Evolutionary conservation across 2,797 vertebrate genomes (phyloP), one percentile per base, ranked within the genome.

Genomic region (Rhabdomys pumilio): DNA sequence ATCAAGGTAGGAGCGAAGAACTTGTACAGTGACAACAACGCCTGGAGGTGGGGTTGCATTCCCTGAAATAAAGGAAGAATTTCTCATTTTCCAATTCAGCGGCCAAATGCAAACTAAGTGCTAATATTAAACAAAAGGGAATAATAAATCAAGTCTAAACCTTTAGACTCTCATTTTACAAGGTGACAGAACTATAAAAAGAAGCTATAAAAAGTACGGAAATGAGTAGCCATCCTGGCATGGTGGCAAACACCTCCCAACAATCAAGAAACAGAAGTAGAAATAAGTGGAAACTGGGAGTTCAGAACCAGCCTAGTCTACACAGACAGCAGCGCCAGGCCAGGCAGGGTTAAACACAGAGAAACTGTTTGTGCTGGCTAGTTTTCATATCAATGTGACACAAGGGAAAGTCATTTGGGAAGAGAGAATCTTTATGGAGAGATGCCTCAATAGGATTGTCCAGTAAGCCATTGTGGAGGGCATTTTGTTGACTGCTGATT

Each of bases 21-120:
- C 98, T 99, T 99, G 98, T 99, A 99, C 94, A 99, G 97, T 0
- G 99, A 99, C 17, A 99, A 98, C 0, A 99, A 98, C 96, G 99
- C 99, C 93, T 99, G 98, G 17, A 99, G 98, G 96, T 99, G 98
- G 17, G 99, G 97, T 90, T 99, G 99, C 93, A 98, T 98, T 97
- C 99, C 99, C 99, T 99, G 97, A 96, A 97, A 96, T 75, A 92
- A 98, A 77, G 98, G 41, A 90, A 97, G 29, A 97, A 44, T 86
- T 72, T 76, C 96, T 84, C 95, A 95, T 2, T 89, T 50, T 96
- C 84, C 38, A 86, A 91, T 87, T 96, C 41, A 61, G 59, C 4
- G 2, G 8, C 9, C 2, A 65, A 14, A 50, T 91, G 96, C n/a
- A 96, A 93, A 94, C 77, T 1, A 57, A 3, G n/a, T 96, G 93